Evolutionary conservation across 1,140 invertebrate genomes (phyloP).

Genomic region (Drosophila trapezifrons): DNA sequence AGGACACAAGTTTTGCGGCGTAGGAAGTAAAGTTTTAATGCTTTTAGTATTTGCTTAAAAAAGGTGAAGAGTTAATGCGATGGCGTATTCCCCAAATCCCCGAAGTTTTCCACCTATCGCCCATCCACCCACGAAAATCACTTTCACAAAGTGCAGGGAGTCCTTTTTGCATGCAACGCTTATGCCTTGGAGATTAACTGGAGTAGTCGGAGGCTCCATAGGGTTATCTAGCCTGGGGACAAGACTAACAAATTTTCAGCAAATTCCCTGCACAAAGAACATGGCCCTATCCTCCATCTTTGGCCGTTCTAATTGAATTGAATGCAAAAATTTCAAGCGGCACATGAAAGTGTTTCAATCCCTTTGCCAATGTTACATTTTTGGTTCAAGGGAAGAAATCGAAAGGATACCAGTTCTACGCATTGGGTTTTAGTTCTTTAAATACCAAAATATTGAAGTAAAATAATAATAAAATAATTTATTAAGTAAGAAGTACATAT

Average conservation of each 20-base stretch:
- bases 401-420: background rate
- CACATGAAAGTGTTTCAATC: conserved; percentile 41
- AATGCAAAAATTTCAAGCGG: conserved; percentile 61
- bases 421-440: background rate
- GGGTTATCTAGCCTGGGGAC: conserved; percentile 70
- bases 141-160: conserved; percentile 70
- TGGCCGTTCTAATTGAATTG: conserved; percentile 71
- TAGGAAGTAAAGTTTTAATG: conserved; percentile 66
- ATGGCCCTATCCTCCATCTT: conserved; percentile 26
- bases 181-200: conserved; percentile 27
- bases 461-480: too few relatives aligned
- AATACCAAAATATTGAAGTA: too few relatives aligned
- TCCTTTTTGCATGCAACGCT: conserved; percentile 50
- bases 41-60: conserved; percentile 45
- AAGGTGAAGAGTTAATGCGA: conserved; percentile 72
- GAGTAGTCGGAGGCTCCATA: conserved; percentile 11
- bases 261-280: conserved; percentile 79
- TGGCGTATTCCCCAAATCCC: conserved; percentile 67
- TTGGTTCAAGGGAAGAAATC: background rate
- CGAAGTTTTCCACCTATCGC: conserved; percentile 16
- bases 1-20: conserved; percentile 41
- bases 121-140: conserved; percentile 59
- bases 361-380: background rate
- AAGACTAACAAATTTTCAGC: conserved; percentile 80
- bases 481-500: too few relatives aligned